phyloP scores from a whole-genome alignment of 2,113 vertebrate species.

The Paradoxurus hermaphroditus region DNA sequence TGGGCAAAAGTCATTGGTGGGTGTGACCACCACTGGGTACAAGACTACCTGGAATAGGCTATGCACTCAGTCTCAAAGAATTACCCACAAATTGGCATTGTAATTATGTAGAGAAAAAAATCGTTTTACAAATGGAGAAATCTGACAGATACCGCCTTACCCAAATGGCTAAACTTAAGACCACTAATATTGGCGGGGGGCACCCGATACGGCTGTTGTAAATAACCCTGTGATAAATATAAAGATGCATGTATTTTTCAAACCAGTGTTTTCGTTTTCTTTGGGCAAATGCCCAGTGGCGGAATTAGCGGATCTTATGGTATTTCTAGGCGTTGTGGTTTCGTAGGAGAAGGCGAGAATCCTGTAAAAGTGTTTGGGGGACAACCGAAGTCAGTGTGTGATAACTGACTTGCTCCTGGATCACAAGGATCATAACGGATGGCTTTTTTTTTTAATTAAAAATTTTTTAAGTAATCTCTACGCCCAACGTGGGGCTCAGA shows the following conservation, averaged over 20 bases:
- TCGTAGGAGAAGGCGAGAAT: not conserved
- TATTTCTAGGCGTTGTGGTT: not conserved
- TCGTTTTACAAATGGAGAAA: not conserved
- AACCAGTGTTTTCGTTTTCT: not conserved
- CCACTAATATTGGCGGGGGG: accelerated
- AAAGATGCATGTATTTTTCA: not conserved
- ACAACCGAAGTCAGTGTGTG: not conserved
- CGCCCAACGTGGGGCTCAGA: not conserved
- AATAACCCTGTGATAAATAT: not conserved
- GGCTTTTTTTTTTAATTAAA: not conserved
- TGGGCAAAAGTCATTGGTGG: not conserved
- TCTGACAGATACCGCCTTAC: not conserved
- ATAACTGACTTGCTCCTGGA: not conserved
- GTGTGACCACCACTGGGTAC: not conserved
- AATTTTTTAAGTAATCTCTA: not conserved
- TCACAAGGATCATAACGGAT: not conserved
- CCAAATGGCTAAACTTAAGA: not conserved
- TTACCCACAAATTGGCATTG: not conserved
- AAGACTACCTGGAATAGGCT: not conserved
- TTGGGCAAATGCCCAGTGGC: not conserved
- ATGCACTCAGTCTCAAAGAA: not conserved
- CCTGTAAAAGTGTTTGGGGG: not conserved
- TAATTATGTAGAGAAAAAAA: not conserved
- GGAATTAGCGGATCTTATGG: not conserved
- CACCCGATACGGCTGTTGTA: not conserved